phyloP scores from a whole-genome alignment of 2,113 vertebrate genomes.

The Potamarius usumacintae region DNA sequence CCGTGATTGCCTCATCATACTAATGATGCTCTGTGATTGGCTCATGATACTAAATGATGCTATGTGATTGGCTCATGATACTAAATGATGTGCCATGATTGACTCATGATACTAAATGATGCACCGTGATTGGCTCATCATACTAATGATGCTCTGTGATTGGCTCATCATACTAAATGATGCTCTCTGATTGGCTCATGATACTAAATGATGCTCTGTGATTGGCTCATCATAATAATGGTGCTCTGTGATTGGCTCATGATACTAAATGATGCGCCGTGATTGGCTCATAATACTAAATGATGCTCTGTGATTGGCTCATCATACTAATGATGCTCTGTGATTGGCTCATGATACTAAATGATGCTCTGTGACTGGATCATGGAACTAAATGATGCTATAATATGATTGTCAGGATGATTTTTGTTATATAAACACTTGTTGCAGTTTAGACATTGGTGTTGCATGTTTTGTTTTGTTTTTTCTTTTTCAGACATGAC shows the following conservation, averaged over 20 bases:
- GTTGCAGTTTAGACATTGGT: background rate
- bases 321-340: background rate
- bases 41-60: background rate
- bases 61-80: too few species aligned
- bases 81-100: background rate
- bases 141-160: background rate
- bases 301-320: background rate
- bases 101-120: background rate
- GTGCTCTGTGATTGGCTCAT: background rate
- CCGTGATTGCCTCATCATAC: background rate
- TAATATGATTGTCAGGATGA: background rate
- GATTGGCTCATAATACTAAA: background rate
- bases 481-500: background rate
- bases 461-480: background rate
- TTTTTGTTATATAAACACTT: background rate
- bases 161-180: background rate
- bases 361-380: background rate
- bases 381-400: background rate
- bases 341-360: background rate
- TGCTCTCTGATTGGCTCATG: too few species aligned
- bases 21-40: background rate
- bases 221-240: too few species aligned
- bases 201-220: too few species aligned
- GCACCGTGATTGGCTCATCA: background rate
- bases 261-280: background rate